Evolutionary conservation across 2,888 invertebrate genomes (phyloP).

Genomic region (Nomada hirtipes): DNA sequence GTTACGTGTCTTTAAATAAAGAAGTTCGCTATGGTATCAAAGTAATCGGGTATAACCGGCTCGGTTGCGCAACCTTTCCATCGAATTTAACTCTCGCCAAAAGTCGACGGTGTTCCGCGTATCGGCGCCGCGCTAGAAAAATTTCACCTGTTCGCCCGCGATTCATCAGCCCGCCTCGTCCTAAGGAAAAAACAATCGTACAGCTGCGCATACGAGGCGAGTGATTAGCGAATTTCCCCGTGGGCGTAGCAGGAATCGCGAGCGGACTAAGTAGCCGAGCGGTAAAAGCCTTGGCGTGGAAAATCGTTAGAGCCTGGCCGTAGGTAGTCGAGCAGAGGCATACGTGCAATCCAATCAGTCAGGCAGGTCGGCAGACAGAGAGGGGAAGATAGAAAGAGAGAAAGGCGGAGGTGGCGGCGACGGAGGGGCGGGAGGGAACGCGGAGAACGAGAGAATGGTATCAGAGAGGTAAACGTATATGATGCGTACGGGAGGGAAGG

Average conservation of each 20-base stretch:
- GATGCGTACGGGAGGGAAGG: constrained; percentile 40
- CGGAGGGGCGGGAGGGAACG: constrained; percentile 30
- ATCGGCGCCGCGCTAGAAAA: constrained; percentile 12
- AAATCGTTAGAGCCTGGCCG: constrained; percentile 73
- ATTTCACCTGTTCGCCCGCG: constrained; percentile 34
- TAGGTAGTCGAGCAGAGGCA: constrained; percentile 40
- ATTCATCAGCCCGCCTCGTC: neutral
- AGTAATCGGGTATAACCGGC: constrained; percentile 7
- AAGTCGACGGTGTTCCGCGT: neutral
- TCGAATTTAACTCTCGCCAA: neutral
- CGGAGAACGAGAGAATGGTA: constrained; percentile 59
- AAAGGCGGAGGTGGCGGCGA: constrained; percentile 3
- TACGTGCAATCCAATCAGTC: constrained; percentile 57
- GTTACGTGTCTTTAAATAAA: neutral
- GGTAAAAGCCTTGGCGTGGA: constrained; percentile 73
- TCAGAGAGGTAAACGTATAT: constrained; percentile 40
- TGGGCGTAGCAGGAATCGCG: constrained; percentile 57
- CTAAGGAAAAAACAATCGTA: constrained; percentile 14
- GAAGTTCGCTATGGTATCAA: constrained; percentile 9
- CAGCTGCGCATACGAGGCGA: constrained; percentile 32
- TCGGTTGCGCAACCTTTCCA: constrained; percentile 22
- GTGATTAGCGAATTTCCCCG: constrained; percentile 55
- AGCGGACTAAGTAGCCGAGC: constrained; percentile 53
- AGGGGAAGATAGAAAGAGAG: constrained; percentile 10
- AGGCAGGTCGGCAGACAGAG: constrained; percentile 58